A percentile compares a stretch with the other conserved stretches of the same genome.
Evolutionary conservation across 1,140 invertebrate genomes (phyloP).

Genomic region (Yoshiicerus persimilis): DNA sequence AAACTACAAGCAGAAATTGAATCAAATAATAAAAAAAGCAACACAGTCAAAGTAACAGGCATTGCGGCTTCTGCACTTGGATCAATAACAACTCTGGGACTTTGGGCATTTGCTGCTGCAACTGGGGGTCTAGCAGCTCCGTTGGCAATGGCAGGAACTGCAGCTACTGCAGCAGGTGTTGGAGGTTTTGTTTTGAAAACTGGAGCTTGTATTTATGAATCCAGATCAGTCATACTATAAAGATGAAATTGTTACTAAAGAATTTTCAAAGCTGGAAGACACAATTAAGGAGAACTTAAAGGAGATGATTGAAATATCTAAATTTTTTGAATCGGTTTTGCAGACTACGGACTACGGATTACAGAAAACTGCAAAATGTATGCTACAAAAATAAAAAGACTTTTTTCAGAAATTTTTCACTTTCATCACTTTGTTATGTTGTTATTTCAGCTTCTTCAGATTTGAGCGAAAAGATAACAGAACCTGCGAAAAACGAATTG

Average conservation of each 20-base stretch:
- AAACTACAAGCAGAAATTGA: neutral
- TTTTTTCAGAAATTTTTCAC: too few species aligned
- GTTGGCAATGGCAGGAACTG: neutral
- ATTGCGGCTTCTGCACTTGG: neutral
- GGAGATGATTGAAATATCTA: neutral
- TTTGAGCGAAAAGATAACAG: neutral
- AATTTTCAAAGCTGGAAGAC: neutral
- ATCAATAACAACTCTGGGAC: neutral
- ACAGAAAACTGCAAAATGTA: too few species aligned
- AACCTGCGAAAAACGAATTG: neutral
- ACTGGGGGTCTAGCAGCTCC: neutral
- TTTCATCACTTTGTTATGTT: neutral
- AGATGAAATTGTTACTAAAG: neutral
- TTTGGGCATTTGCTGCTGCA: neutral
- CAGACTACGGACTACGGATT: too few species aligned
- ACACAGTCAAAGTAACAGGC: neutral
- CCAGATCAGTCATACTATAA: neutral
- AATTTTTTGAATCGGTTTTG: neutral
- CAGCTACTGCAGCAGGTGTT: neutral
- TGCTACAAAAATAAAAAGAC: too few species aligned
- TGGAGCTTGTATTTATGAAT: neutral
- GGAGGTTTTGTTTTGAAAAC: neutral
- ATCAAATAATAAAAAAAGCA: neutral
- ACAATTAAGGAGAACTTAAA: neutral
- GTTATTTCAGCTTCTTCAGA: neutral